A percentile compares a stretch with the other conserved stretches of the same genome.
phyloP scores from a whole-genome alignment of 2,113 vertebrate species.

The Channa argus region DNA sequence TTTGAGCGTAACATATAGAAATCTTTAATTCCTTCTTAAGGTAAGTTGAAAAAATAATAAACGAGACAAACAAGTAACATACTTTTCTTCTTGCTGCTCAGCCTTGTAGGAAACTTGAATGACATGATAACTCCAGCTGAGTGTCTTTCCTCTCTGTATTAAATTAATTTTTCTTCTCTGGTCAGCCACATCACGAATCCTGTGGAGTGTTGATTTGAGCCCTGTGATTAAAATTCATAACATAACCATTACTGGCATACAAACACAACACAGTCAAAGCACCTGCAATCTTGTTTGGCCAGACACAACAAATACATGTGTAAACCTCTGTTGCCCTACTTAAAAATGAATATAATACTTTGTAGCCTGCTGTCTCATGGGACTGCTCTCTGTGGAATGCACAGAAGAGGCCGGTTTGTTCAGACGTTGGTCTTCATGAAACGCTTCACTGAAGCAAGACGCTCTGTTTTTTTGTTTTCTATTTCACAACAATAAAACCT shows the following conservation, averaged over 20 bases:
- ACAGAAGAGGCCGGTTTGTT: conserved; percentile 5
- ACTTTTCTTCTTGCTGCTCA: conserved; percentile 75
- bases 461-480: conserved; percentile 15
- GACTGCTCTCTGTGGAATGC: conserved; percentile 21
- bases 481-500: conserved; percentile 6
- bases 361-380: conserved; percentile 3
- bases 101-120: conserved; percentile 47
- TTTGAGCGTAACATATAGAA: too few relatives aligned
- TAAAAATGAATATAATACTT: neutral
- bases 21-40: too few relatives aligned
- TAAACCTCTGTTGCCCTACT: conserved; percentile 10
- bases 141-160: conserved; percentile 10
- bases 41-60: neutral
- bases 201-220: conserved; percentile 6
- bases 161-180: conserved; percentile 1
- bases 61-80: conserved; percentile 23
- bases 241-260: neutral
- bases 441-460: conserved; percentile 33
- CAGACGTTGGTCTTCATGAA: conserved; percentile 18
- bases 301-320: neutral
- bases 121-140: conserved; percentile 60
- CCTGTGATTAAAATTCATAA: conserved; percentile 42
- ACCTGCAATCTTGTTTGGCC: neutral
- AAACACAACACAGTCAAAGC: conserved; percentile 3
- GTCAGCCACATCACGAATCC: conserved; percentile 9